Base-by-base conservation (phyloP, 2,797 vertebrate genomes). In the Muscicapa striata region DNA sequence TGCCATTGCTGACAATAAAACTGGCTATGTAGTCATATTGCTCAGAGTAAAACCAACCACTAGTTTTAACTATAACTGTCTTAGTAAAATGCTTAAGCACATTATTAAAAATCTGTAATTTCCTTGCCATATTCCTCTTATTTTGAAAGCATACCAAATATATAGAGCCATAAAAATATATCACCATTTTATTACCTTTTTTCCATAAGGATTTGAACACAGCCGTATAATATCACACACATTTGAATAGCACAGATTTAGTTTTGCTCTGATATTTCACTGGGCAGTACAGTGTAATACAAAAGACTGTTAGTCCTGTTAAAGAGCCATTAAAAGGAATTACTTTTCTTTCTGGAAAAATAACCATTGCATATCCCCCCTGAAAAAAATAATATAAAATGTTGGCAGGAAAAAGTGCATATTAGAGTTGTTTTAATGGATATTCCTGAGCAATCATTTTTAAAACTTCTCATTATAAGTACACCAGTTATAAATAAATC, bases 1-100 rank as follows among this genome's bases (percentile, higher is more conserved):
- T 89, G n/a, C 49, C 32, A 67, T 86, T 90, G 62, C 34, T 94
- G 67, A 57, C 78, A 90, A 75, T 80, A 95, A 87, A 79, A 87
- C 59, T 87, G 46, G 20, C 72, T 84, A 13, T 77, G 38, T 90
- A 94, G 22, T 32, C 21, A 34, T 67, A 73, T 73, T 82, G 24
- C 51, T 94, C 79, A 84, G 69, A 87, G 29, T 84, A 84, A 93
- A 70, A 75, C 7, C 46, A 91, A 84, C 30, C 69, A 38, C 12
- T 6, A 83, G 22, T 84, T 79, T 45, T 93, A 78, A 75, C 34
- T 48, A 3, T 93, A 78, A 75, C 34, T 48, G 3, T 92, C 43
- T 78, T 80, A 85, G 36, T 52, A 54, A 95, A 94, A 84, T 61
- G 6, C 38, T 93, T 95, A 87, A 90, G 17, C 79, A 36, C 15